Base-by-base conservation (phyloP, 2,113 vertebrate species). In the Eublepharis macularius region DNA sequence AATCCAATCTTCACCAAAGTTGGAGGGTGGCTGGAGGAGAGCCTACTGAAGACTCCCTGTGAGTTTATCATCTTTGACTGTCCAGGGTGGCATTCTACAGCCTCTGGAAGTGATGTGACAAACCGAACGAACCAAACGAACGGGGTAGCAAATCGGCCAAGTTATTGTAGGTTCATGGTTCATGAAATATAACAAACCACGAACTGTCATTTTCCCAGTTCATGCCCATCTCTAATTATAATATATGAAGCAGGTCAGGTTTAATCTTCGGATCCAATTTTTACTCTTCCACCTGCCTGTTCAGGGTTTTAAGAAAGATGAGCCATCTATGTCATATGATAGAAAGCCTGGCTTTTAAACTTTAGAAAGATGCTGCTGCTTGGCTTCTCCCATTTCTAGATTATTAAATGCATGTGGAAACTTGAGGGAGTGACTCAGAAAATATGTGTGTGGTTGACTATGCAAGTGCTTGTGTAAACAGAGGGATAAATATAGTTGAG, bases 401-500 rank as follows among this genome's bases (percentile, higher is more conserved):
- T 93, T 81, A 77, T 19, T 36, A 87, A 86, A 84, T 32, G 57
- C 89, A 87, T 3, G 47, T 88, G 77, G 82, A 91, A 91, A 92
- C 80, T 78, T 85, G 66, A 93, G 81, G 0, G 41, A 88, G 85
- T 94, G 89, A 94, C 90, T 94, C 90, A 91, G 90, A 87, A 92
- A 91, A 82, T 41, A 69, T 91, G 93, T 34, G 82, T 19, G 88
- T 94, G 90, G 86, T 87, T 93, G 83, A 34, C 47, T 91, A 91
- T 93, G 88, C 51, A 63, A 76, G 89, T 74, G 86, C 89, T 89
- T 93, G 92, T 90, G 88, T 93, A 95, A 94, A 94, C 93, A 94
- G 90, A 93, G 92, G 85, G 79, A 89, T 88, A 86, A 94, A 92
- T 89, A 91, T 92, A 94, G 93, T 93, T 93, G 90, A 90, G 90